These are phyloP conservation scores for Enteromius radiatus DNA, from an alignment of 2,797 vertebrate genomes.

Conservation along the genomic window DNA sequence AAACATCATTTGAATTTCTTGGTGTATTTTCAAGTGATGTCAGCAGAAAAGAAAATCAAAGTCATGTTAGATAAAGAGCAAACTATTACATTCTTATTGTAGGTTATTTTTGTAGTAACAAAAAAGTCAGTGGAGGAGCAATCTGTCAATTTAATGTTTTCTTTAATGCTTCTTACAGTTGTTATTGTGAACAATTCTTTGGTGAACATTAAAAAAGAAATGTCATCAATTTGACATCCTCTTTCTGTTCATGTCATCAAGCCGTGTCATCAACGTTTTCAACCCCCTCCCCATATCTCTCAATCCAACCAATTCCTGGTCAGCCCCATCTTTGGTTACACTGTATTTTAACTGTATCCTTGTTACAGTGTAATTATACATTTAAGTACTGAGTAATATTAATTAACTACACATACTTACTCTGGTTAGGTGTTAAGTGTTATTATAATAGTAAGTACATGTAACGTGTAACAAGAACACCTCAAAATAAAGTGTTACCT, in stretches of 20 bases:
- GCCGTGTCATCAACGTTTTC: background rate
- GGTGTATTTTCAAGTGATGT: background rate
- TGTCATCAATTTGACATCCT: background rate
- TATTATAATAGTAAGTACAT: no score
- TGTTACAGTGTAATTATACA: no score
- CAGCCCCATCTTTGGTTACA: background rate
- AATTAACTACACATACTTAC: no score
- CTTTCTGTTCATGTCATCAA: background rate
- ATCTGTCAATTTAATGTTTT: background rate
- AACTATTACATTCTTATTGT: background rate
- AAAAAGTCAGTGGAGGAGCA: background rate
- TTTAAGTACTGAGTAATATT: no score
- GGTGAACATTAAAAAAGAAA: background rate
- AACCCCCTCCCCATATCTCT: background rate
- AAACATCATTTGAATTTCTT: background rate
- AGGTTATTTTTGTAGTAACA: background rate
- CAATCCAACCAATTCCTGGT: background rate
- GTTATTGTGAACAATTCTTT: background rate
- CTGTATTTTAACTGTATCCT: no score
- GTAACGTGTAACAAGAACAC: no score
- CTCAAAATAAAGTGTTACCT: no score
- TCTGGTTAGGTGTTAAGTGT: no score
- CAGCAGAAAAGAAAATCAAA: background rate
- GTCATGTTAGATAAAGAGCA: background rate
- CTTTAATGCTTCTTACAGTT: background rate